phyloP scores from a whole-genome alignment of 2,888 invertebrate genomes.

The Agonopterix heracliana region DNA sequence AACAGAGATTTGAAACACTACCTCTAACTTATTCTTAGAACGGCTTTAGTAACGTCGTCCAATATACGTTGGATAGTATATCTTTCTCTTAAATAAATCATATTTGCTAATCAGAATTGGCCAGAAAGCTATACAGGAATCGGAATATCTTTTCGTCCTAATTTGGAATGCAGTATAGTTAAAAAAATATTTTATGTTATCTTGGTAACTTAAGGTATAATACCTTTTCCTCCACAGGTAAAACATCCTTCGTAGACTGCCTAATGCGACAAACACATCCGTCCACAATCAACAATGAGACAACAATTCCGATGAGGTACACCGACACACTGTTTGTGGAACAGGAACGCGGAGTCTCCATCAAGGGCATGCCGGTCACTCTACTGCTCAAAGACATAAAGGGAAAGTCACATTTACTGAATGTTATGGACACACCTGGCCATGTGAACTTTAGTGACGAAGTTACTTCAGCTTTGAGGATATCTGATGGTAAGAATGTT shows the following conservation, averaged over 20 bases:
- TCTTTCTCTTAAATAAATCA: no score
- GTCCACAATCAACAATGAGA: conserved; percentile 82
- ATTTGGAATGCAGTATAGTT: no score
- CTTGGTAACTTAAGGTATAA: no score
- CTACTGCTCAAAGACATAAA: conserved; percentile 94
- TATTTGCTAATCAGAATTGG: no score
- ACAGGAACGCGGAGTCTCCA: conserved; percentile 97
- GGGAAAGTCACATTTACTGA: conserved; percentile 97
- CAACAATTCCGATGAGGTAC: conserved; percentile 89
- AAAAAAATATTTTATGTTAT: no score
- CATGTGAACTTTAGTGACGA: conserved; percentile 99
- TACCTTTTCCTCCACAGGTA: conserved; percentile 66
- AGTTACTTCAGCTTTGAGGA: conserved; percentile 95
- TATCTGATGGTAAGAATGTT: conserved; percentile 79
- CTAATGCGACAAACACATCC: conserved; percentile 98
- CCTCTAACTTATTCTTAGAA: no score
- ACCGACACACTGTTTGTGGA: conserved; percentile 98
- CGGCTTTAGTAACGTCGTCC: no score
- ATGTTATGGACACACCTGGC: conserved; percentile 97
- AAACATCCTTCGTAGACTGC: conserved; percentile 98
- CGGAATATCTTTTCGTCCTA: no score
- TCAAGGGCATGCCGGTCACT: conserved; percentile 97
- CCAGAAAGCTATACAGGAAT: no score
- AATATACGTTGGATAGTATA: no score
- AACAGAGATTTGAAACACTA: no score